A percentile compares a stretch with the other conserved stretches of the same genome.
Evolutionary conservation across 2,113 vertebrate species (phyloP).

Genomic region (Larimichthys polyactis): DNA sequence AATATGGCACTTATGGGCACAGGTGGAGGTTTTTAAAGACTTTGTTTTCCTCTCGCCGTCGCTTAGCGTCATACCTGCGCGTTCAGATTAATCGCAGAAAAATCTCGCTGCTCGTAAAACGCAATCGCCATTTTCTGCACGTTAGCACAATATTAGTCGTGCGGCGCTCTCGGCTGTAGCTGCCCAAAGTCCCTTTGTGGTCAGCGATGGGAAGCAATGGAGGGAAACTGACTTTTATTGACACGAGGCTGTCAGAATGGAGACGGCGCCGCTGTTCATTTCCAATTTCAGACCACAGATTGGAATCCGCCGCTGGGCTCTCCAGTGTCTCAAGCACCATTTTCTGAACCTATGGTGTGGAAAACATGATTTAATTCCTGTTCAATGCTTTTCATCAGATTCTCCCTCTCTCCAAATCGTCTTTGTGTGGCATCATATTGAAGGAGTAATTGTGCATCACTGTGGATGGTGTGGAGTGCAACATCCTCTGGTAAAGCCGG

Average conservation of each 20-base stretch:
- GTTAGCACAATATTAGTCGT: conserved; percentile 45
- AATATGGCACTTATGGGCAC: conserved; percentile 45
- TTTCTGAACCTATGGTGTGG: conserved; percentile 83
- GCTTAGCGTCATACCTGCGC: not conserved
- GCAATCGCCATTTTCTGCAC: conserved; percentile 49
- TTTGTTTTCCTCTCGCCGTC: conserved; percentile 19
- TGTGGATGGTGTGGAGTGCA: conserved; percentile 67
- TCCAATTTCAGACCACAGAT: conserved; percentile 83
- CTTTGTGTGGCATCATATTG: conserved; percentile 74
- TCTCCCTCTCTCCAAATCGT: conserved; percentile 76
- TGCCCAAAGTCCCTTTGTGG: conserved; percentile 75
- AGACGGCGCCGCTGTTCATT: conserved; percentile 79
- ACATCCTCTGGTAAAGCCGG: conserved; percentile 65
- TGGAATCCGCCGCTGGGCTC: conserved; percentile 78
- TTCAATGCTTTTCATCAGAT: conserved; percentile 82
- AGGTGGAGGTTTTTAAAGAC: conserved; percentile 60
- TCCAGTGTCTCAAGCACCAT: conserved; percentile 82
- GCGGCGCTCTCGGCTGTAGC: conserved; percentile 27
- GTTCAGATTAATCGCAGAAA: conserved; percentile 41
- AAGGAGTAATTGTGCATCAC: conserved; percentile 77
- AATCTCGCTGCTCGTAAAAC: not conserved
- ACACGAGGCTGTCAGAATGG: conserved; percentile 80
- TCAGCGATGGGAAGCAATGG: conserved; percentile 72
- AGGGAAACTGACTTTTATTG: conserved; percentile 83
- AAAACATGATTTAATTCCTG: conserved; percentile 85